A percentile compares a stretch with the other conserved stretches of the same genome.
phyloP scores from a whole-genome alignment of 2,888 invertebrate species.

The Pristionchus maxplancki region DNA sequence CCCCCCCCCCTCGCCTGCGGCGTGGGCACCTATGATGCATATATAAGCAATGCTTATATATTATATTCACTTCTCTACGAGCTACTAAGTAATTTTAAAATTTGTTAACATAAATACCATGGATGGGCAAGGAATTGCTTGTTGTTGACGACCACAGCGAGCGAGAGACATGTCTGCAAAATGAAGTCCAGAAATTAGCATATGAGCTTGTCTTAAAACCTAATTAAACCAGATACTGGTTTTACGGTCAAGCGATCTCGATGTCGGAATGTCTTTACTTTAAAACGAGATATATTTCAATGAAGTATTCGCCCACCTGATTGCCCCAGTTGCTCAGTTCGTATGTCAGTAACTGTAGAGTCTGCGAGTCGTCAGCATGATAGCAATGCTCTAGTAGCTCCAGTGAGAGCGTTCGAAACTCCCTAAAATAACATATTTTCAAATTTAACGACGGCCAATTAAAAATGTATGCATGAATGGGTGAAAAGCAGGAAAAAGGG shows the following conservation, averaged over 20 bases:
- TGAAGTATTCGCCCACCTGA: conserved; percentile 81
- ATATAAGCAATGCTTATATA: too few species aligned
- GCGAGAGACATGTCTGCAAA: conserved; percentile 94
- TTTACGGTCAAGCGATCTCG: too few species aligned
- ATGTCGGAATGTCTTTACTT: too few species aligned
- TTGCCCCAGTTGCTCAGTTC: conserved; percentile 98
- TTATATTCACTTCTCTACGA: too few species aligned
- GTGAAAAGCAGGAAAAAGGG: too few species aligned
- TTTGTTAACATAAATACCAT: conserved; percentile 74
- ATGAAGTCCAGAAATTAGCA: conserved; percentile 81
- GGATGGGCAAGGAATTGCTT: conserved; percentile 81
- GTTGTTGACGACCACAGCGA: conserved; percentile 96
- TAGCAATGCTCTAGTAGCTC: conserved; percentile 97
- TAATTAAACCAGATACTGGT: too few species aligned
- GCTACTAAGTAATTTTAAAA: conserved; percentile 25
- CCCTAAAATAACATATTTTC: conserved; percentile 59
- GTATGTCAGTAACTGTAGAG: conserved; percentile 91
- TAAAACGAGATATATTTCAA: too few species aligned
- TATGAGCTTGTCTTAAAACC: too few species aligned
- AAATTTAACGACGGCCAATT: too few species aligned
- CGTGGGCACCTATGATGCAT: too few species aligned
- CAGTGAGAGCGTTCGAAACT: conserved; percentile 83
- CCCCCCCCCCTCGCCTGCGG: too few species aligned
- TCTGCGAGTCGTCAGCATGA: conserved; percentile 90
- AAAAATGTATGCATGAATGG: too few species aligned